These are phyloP conservation scores for Oncorhynchus gorbuscha DNA, from an alignment of 2,113 vertebrate genomes.

Conservation along the genomic window DNA sequence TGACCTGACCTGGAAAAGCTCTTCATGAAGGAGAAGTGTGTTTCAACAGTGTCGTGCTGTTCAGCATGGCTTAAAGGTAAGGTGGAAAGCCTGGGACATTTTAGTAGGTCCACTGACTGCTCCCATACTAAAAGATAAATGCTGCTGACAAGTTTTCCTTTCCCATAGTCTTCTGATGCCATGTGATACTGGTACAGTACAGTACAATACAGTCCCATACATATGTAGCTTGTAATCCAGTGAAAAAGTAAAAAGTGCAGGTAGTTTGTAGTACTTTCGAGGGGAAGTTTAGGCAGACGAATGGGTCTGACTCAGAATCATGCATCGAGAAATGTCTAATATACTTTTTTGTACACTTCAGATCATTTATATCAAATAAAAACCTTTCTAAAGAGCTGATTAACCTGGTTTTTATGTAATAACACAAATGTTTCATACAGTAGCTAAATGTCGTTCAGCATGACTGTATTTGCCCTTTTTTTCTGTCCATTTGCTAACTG, in stretches of 20 bases:
- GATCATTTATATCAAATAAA: constrained; percentile 76
- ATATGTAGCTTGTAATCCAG: constrained; percentile 73
- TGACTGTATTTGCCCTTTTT: constrained; percentile 69
- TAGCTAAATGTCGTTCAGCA: constrained; percentile 73
- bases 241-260: constrained; percentile 43
- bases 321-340: constrained; percentile 70
- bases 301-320: constrained; percentile 38
- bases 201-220: not conserved
- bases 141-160: constrained; percentile 70
- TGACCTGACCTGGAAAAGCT: too few relatives aligned
- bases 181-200: constrained; percentile 61
- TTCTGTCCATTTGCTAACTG: constrained; percentile 56
- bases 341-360: constrained; percentile 80
- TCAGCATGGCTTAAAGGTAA: constrained; percentile 61
- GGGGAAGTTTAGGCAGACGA: constrained; percentile 53
- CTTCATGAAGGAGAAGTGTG: constrained; percentile 12
- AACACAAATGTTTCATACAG: constrained; percentile 71
- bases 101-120: constrained; percentile 53
- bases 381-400: constrained; percentile 75
- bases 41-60: constrained; percentile 4
- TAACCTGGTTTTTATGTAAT: constrained; percentile 73
- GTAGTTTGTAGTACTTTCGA: constrained; percentile 68
- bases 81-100: constrained; percentile 61
- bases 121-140: constrained; percentile 57
- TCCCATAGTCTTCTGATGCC: constrained; percentile 66